Evolutionary conservation across 2,888 invertebrate species (phyloP), one percentile per base, ranked within the genome.

Genomic region (Drosophila anomelani): DNA sequence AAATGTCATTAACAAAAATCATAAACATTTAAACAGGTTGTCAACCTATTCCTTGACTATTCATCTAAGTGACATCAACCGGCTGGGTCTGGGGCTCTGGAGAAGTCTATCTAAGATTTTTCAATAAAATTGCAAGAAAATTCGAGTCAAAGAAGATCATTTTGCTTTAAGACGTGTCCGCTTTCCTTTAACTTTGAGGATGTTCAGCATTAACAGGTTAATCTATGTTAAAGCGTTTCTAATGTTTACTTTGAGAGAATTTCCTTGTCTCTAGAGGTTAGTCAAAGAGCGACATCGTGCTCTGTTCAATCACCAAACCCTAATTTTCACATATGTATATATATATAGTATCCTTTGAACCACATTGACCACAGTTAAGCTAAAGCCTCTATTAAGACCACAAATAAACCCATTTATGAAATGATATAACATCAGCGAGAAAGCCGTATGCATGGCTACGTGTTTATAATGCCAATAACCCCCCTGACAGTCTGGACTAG

Each of bases 381-480:
- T 15, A 59, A 44, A 57, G 29, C 23, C 53, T 1, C 41, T 55
- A 78, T 80, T 77, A 80, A 51, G 64, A 75, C 79, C 83, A 54
- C 86, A 86, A 86, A 88, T 79, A 84, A 84, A 88, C 84, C 71
- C 58, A 84, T 88, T 88, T 81, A 47, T 20, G 26, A 53, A 68
- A 86, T 67, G 77, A 81, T 79, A 67, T 83, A 66, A 75, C 80
- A 75, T 71, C 75, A 41, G 26, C 12, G n/a, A 68, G 73, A 69
- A 71, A 71, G 75, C 54, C 63, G 84, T 79, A 79, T 77, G 85
- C 69, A 69, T 81, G 73, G 54, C 56, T 86, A 84, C 88, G 88
- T 84, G 84, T 72, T 74, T 77, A 84, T 84, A 84, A 88, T 84
- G 88, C 81, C 84, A 84, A 84, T 88, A 83, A 68, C 73, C 70